These are phyloP conservation scores for Cotesia chilonis DNA, from an alignment of 1,140 invertebrate species.

Conservation along the genomic window DNA sequence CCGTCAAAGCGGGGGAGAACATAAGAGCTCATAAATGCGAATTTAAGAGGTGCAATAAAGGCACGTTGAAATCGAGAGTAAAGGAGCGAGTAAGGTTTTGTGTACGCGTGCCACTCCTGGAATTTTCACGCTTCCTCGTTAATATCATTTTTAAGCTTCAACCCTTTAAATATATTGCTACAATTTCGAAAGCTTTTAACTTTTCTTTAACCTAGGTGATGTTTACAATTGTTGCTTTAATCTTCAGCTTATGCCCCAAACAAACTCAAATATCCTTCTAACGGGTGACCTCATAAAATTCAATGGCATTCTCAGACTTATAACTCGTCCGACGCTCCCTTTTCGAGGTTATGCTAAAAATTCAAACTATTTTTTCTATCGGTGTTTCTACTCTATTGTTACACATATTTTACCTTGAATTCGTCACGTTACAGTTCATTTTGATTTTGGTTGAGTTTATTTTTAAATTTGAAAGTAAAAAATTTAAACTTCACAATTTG, in stretches of 20 bases:
- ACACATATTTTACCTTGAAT: slow-evolving; percentile 52
- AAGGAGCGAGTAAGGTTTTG: slow-evolving; percentile 58
- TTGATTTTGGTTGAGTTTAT: background rate
- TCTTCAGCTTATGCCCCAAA: background rate
- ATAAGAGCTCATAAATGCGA: slow-evolving; percentile 69
- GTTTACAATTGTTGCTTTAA: background rate
- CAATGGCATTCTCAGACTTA: slow-evolving; percentile 15
- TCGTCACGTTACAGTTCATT: slow-evolving; percentile 42
- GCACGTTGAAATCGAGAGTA: slow-evolving; percentile 67
- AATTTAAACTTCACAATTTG: too few species aligned
- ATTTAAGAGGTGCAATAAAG: slow-evolving; percentile 69
- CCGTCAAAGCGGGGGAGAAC: slow-evolving; percentile 48
- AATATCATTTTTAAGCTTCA: slow-evolving; percentile 21
- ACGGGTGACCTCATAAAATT: slow-evolving; percentile 24
- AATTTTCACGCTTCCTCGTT: slow-evolving; percentile 36
- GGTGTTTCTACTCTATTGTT: slow-evolving; percentile 41
- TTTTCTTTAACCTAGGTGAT: background rate
- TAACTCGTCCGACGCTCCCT: slow-evolving; percentile 36
- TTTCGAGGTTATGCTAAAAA: slow-evolving; percentile 49
- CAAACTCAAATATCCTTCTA: background rate
- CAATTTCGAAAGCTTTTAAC: slow-evolving; percentile 13
- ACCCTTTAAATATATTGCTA: background rate
- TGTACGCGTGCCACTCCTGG: slow-evolving; percentile 34
- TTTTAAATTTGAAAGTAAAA: too few species aligned
- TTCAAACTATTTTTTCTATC: slow-evolving; percentile 34